These are phyloP conservation scores for Lophura nycthemera DNA, from an alignment of 2,113 vertebrate genomes.

Conservation along the genomic window DNA sequence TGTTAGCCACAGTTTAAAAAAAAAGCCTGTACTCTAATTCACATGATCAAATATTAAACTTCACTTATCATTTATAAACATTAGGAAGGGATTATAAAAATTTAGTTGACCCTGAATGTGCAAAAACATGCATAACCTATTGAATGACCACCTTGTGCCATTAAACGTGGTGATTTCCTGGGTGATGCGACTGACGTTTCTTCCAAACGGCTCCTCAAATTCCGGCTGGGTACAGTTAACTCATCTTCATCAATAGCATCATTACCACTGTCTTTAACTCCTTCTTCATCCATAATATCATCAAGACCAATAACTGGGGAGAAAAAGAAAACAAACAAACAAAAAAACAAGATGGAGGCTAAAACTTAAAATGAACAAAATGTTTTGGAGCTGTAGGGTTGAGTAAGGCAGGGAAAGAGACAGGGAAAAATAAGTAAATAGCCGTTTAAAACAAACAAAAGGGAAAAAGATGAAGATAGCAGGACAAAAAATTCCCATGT, in stretches of 20 bases:
- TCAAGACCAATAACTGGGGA: slow-evolving; percentile 82
- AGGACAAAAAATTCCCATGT: slow-evolving; percentile 33
- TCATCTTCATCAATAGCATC: slow-evolving; percentile 82
- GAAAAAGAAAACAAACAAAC: slow-evolving; percentile 42
- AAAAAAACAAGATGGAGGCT: slow-evolving; percentile 43
- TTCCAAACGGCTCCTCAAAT: slow-evolving; percentile 78
- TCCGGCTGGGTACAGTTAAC: slow-evolving; percentile 78
- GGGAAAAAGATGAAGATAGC: background rate
- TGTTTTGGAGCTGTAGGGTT: background rate
- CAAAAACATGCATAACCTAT: background rate
- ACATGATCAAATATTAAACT: background rate
- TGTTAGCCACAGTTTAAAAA: background rate
- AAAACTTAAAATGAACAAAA: slow-evolving; percentile 49
- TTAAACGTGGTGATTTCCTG: slow-evolving; percentile 86
- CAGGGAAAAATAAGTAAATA: background rate
- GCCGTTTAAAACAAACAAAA: background rate
- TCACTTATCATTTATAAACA: background rate
- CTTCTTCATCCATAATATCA: slow-evolving; percentile 85
- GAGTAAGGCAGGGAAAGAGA: background rate
- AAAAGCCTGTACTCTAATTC: background rate
- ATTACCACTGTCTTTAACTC: slow-evolving; percentile 82
- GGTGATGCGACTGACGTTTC: slow-evolving; percentile 78
- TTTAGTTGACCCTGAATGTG: background rate
- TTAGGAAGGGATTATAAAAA: background rate
- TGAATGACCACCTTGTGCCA: slow-evolving; percentile 81